A percentile compares a stretch with the other conserved stretches of the same genome.
These are phyloP conservation scores for Aradophagus sp. DNA, from an alignment of 1,140 invertebrate species.

Conservation along the genomic window DNA sequence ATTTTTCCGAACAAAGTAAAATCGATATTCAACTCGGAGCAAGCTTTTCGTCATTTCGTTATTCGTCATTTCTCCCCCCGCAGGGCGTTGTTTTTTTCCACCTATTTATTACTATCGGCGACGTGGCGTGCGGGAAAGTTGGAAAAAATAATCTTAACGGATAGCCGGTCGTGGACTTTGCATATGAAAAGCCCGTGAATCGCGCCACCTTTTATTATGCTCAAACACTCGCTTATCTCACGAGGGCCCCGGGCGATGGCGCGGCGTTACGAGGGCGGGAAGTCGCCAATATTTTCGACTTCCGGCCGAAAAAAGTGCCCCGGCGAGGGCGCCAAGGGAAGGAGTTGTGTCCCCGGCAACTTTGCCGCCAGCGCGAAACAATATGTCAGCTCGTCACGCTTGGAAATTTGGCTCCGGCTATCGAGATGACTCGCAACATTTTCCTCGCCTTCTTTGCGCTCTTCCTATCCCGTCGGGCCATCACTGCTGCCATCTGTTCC, in stretches of 20 bases:
- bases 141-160: constrained; percentile 73
- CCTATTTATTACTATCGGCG: too few relatives aligned
- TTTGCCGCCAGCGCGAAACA: constrained; percentile 67
- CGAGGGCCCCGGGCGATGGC: constrained; percentile 46
- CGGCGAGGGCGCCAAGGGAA: constrained; percentile 52
- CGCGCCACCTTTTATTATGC: constrained; percentile 74
- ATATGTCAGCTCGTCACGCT: constrained; percentile 69
- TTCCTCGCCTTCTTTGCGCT: constrained; percentile 32
- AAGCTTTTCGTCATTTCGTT: too few relatives aligned
- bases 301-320: constrained; percentile 60
- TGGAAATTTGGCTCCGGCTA: constrained; percentile 51
- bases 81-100: too few relatives aligned
- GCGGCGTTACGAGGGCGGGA: constrained; percentile 55
- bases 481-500: constrained; percentile 34
- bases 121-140: constrained; percentile 54
- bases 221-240: constrained; percentile 72
- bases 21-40: too few relatives aligned
- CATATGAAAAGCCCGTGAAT: constrained; percentile 75
- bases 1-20: too few relatives aligned
- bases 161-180: constrained; percentile 71
- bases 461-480: constrained; percentile 21
- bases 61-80: too few relatives aligned
- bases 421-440: constrained; percentile 57
- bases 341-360: constrained; percentile 39
- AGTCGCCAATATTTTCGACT: constrained; percentile 72